Evolutionary conservation across 1,140 invertebrate species (phyloP).

Genomic region (Drosophila mayri): DNA sequence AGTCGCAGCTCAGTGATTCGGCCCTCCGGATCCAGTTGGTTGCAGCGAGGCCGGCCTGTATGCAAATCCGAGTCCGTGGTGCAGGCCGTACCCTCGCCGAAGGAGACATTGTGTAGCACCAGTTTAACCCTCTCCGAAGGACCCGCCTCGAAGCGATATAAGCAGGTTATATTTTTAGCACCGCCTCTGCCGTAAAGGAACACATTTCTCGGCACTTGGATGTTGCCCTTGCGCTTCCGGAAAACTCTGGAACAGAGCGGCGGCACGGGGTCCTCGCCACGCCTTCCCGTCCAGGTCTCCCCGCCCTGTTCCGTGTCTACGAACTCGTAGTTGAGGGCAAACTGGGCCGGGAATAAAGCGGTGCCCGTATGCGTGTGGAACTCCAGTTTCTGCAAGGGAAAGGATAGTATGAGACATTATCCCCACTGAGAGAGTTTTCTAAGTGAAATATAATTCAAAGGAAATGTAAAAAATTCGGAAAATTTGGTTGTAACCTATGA

Average conservation of each 20-base stretch:
- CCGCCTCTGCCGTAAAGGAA: slow-evolving; percentile 92
- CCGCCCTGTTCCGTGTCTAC: slow-evolving; percentile 92
- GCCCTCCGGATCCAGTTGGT: slow-evolving; percentile 86
- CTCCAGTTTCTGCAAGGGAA: slow-evolving; percentile 82
- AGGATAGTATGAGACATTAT: background rate
- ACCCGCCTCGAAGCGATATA: slow-evolving; percentile 90
- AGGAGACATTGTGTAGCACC: slow-evolving; percentile 89
- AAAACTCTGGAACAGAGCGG: slow-evolving; percentile 85
- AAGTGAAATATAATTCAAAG: too few species aligned
- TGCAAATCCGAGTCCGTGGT: slow-evolving; percentile 90
- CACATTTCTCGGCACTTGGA: slow-evolving; percentile 87
- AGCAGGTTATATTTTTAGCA: slow-evolving; percentile 89
- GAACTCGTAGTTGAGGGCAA: slow-evolving; percentile 92
- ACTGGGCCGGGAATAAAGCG: slow-evolving; percentile 88
- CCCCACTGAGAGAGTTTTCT: background rate
- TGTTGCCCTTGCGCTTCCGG: slow-evolving; percentile 83
- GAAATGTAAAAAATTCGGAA: too few species aligned
- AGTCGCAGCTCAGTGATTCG: slow-evolving; percentile 87
- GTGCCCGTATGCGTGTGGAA: slow-evolving; percentile 87
- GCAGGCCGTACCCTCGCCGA: slow-evolving; percentile 89
- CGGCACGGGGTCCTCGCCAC: slow-evolving; percentile 89
- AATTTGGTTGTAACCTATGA: too few species aligned
- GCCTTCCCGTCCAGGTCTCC: slow-evolving; percentile 87
- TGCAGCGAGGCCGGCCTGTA: slow-evolving; percentile 87
- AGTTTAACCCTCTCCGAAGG: slow-evolving; percentile 88